Evolutionary conservation across 2,888 invertebrate species (phyloP).

Genomic region (Hydrotaea diabolus): DNA sequence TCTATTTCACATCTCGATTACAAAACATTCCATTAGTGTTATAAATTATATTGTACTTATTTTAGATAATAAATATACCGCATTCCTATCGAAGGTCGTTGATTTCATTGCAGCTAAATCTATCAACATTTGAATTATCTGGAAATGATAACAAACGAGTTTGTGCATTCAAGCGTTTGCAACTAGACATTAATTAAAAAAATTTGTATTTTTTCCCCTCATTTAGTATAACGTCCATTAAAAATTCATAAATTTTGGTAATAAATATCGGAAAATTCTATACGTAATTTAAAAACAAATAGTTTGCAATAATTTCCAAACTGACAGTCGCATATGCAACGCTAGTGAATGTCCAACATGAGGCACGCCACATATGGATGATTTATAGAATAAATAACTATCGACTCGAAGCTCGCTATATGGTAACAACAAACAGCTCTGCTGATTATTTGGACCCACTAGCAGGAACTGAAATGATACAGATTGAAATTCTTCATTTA

Average conservation of each 20-base stretch:
- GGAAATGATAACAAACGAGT: not conserved
- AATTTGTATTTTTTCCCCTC: not conserved
- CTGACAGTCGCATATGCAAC: not conserved
- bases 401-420: no score
- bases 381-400: no score
- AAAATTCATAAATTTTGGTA: slow-evolving; percentile 23
- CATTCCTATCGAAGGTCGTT: not conserved
- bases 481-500: no score
- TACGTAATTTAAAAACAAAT: not conserved
- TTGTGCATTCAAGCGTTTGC: not conserved
- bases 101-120: slow-evolving; percentile 15
- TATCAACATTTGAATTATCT: slow-evolving; percentile 14
- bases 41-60: not conserved
- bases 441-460: no score
- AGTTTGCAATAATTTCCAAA: not conserved
- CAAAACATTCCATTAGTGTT: no score
- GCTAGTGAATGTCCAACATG: not conserved
- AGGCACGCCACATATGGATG: no score
- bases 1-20: no score
- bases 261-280: not conserved
- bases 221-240: slow-evolving; percentile 10
- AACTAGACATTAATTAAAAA: slow-evolving; percentile 23
- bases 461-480: no score
- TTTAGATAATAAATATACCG: not conserved
- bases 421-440: no score